A percentile compares a stretch with the other conserved stretches of the same genome.
These are phyloP conservation scores for Octopus sinensis DNA, from an alignment of 1,140 invertebrate genomes.

Conservation along the genomic window DNA sequence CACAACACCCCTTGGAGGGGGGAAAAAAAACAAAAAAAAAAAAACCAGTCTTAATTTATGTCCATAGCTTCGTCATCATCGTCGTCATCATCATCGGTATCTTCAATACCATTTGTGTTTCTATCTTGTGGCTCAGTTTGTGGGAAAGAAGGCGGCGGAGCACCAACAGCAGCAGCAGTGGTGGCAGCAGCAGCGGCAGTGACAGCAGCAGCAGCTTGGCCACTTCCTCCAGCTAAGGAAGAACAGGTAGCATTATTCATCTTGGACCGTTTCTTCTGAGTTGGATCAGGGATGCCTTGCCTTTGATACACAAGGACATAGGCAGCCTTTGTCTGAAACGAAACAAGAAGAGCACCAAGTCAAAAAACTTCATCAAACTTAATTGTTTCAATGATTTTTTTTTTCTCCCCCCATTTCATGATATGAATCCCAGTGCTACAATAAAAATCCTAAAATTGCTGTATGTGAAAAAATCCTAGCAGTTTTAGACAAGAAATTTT, in stretches of 20 bases:
- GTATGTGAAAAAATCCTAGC: too few species aligned
- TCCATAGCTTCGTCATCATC: constrained; percentile 26
- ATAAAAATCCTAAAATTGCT: too few species aligned
- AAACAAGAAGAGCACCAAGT: constrained; percentile 19
- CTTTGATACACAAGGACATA: constrained; percentile 61
- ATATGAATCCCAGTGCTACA: too few species aligned
- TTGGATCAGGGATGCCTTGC: constrained; percentile 29
- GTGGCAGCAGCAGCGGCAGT: constrained; percentile 3
- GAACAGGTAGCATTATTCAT: too few species aligned
- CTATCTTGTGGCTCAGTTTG: neutral
- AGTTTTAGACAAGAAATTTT: too few species aligned
- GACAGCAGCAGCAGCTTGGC: neutral
- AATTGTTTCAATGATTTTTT: too few species aligned
- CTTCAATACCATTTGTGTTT: neutral
- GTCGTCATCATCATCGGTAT: neutral
- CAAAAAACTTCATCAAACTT: neutral
- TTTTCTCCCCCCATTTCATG: too few species aligned
- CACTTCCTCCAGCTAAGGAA: too few species aligned
- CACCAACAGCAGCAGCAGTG: neutral
- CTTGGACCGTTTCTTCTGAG: neutral
- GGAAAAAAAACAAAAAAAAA: neutral
- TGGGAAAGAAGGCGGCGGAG: neutral
- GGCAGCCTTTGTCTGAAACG: constrained; percentile 58
- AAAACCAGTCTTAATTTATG: constrained; percentile 18
- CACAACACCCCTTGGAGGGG: neutral